Percentiles rank a stretch among this genome's conserved stretches.
Evolutionary conservation across 2,113 vertebrate species (phyloP).

Genomic region (Xyrauchen texanus): DNA sequence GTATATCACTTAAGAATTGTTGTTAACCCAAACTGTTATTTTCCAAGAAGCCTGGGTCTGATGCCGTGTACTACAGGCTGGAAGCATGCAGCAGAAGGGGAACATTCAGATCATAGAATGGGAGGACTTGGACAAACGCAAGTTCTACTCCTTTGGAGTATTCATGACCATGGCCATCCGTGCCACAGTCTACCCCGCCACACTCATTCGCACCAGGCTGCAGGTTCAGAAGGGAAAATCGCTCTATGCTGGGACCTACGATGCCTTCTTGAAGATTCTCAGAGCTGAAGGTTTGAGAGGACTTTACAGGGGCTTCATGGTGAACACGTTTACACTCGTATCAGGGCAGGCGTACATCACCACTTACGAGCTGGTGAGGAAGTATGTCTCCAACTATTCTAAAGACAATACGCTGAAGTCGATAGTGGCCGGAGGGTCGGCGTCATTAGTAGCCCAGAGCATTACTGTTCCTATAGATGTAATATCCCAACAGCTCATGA

Average conservation of each 20-base stretch:
- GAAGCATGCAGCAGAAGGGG: conserved; percentile 79
- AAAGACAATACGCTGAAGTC: conserved; percentile 91
- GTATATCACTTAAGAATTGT: not conserved
- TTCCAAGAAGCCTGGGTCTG: conserved; percentile 16
- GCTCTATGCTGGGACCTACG: conserved; percentile 88
- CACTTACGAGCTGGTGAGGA: conserved; percentile 91
- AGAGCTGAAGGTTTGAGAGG: conserved; percentile 81
- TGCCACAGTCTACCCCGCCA: conserved; percentile 91
- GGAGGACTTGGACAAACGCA: conserved; percentile 97
- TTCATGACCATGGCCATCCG: conserved; percentile 97
- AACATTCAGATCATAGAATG: conserved; percentile 97
- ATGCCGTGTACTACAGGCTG: conserved; percentile 21
- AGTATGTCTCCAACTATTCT: conserved; percentile 83
- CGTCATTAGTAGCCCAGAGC: conserved; percentile 94
- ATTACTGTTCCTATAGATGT: conserved; percentile 96
- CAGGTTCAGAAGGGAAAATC: conserved; percentile 94
- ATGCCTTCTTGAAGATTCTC: conserved; percentile 92
- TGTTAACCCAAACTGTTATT: not conserved
- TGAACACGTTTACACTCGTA: conserved; percentile 93
- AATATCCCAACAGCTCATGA: conserved; percentile 96
- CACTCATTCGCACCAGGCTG: conserved; percentile 89
- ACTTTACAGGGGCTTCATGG: conserved; percentile 92
- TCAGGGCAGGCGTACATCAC: conserved; percentile 95
- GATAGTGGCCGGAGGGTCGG: conserved; percentile 87
- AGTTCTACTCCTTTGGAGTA: conserved; percentile 91